Evolutionary conservation across 2,797 vertebrate genomes (phyloP), one percentile per base, ranked within the genome.

Genomic region (Podarcis lilfordi): DNA sequence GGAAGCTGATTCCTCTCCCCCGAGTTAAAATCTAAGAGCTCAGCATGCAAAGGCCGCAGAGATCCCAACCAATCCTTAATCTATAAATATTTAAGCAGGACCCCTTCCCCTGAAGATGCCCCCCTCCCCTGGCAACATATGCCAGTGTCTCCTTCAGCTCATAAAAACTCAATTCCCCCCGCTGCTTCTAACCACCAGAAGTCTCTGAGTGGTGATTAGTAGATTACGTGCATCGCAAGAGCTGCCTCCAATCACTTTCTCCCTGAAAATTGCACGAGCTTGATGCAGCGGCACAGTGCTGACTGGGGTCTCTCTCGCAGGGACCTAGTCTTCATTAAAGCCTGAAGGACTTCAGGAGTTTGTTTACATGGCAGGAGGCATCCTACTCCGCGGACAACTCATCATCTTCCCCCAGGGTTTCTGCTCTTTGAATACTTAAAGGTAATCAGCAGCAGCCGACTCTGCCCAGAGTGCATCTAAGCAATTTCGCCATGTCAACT

Each of bases 361-460:
- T 94, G 94, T 97, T 96, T 96, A 95, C 72, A 5, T 0, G 88
- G 93, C 91, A 95, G 94, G 91, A 95, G 50, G 93, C 84, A 94
- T 87, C 95, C 93, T 95, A 96, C 93, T 96, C 92, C 76, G 80
- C 0, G 64, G 96, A 96, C 92, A 91, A 91, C 93, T 97, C 95
- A 97, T 97, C 94, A 95, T 89, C 85, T 93, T 97, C 95, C 96
- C 94, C 95, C 92, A 93, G 96, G 94, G 96, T 85, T 96, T 50
- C 95, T 96, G 95, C 92, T 95, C 96, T 94, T 95, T 93, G 95
- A 97, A 95, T 97, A 96, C 96, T 94, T 95, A 71, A 9, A 95
- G 94, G 96, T 96, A 97, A 98, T 98, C 96, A 96, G 95, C 96
- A 94, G 94, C 93, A 94, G 94, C 97, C 94, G 97, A 92, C 96